These are phyloP conservation scores for Drosophila kambysellisi DNA, from an alignment of 2,888 invertebrate genomes.

Conservation along the genomic window DNA sequence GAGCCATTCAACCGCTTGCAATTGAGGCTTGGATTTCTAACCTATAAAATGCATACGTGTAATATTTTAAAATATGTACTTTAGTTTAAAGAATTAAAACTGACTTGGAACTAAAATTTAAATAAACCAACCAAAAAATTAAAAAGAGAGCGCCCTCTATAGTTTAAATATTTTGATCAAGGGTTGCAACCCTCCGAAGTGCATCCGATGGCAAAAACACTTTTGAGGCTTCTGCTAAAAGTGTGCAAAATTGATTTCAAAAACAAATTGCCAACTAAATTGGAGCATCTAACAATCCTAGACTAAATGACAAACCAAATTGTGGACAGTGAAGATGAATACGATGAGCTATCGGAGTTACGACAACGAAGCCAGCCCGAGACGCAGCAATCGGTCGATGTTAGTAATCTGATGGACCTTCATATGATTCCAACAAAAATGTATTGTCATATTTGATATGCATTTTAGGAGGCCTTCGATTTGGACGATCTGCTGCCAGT, in stretches of 20 bases:
- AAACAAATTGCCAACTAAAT: slow-evolving; percentile 7
- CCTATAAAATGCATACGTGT: slow-evolving; percentile 46
- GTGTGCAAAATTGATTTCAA: slow-evolving; percentile 15
- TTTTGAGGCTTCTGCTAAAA: slow-evolving; percentile 46
- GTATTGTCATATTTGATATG: background rate
- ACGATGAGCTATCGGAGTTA: slow-evolving; percentile 71
- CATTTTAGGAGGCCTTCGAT: slow-evolving; percentile 87
- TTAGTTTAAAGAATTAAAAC: slow-evolving; percentile 67
- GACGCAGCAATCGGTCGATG: slow-evolving; percentile 63
- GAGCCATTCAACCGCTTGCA: slow-evolving; percentile 50
- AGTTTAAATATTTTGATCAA: slow-evolving; percentile 2
- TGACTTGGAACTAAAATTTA: slow-evolving; percentile 60
- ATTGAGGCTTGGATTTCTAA: slow-evolving; percentile 48
- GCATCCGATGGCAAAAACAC: slow-evolving; percentile 14
- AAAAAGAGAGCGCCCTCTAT: slow-evolving; percentile 26
- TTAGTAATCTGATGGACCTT: slow-evolving; percentile 18
- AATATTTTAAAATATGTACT: slow-evolving; percentile 64
- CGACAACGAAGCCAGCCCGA: slow-evolving; percentile 56
- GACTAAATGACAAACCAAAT: slow-evolving; percentile 59
- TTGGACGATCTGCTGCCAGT: slow-evolving; percentile 93
- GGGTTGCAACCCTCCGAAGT: slow-evolving; percentile 45
- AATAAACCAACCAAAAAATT: slow-evolving; percentile 39
- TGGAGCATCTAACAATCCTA: background rate
- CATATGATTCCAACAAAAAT: background rate
- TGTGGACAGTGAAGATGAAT: slow-evolving; percentile 73